Evolutionary conservation across 2,797 vertebrate genomes (phyloP).

Genomic region (Salmo trutta): DNA sequence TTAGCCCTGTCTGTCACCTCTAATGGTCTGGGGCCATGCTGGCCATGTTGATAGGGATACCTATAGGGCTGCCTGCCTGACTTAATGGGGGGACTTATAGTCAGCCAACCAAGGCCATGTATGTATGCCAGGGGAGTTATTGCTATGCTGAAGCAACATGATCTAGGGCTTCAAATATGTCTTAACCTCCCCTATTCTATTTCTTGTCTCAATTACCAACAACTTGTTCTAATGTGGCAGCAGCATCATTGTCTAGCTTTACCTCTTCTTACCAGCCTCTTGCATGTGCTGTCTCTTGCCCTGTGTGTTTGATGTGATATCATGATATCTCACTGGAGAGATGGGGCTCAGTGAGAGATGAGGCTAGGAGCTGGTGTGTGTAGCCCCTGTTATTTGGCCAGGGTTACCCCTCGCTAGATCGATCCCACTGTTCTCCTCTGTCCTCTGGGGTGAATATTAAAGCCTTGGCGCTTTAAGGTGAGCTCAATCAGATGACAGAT

Average conservation of each 20-base stretch:
- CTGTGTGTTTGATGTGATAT: neutral
- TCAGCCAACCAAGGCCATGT: neutral
- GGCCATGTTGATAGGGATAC: neutral
- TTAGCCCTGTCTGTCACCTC: neutral
- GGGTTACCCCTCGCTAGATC: neutral
- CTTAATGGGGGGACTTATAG: neutral
- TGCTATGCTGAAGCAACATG: no score
- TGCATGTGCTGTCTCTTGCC: no score
- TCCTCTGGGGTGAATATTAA: neutral
- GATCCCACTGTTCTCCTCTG: neutral
- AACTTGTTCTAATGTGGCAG: neutral
- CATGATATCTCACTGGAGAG: neutral
- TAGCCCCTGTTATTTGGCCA: neutral
- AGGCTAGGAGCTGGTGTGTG: neutral
- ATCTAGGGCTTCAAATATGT: no score
- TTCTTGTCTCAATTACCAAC: neutral
- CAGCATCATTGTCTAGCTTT: neutral
- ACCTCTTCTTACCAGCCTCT: neutral
- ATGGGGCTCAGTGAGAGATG: neutral
- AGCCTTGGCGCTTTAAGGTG: neutral
- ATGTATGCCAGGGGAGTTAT: no score
- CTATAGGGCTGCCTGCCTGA: neutral
- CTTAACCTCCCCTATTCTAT: neutral
- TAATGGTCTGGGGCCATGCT: no score
- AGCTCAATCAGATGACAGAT: constrained; percentile 10